Evolutionary conservation across 2,797 vertebrate species (phyloP), one percentile per base, ranked within the genome.

Genomic region (Sebastes ruberrimus): DNA sequence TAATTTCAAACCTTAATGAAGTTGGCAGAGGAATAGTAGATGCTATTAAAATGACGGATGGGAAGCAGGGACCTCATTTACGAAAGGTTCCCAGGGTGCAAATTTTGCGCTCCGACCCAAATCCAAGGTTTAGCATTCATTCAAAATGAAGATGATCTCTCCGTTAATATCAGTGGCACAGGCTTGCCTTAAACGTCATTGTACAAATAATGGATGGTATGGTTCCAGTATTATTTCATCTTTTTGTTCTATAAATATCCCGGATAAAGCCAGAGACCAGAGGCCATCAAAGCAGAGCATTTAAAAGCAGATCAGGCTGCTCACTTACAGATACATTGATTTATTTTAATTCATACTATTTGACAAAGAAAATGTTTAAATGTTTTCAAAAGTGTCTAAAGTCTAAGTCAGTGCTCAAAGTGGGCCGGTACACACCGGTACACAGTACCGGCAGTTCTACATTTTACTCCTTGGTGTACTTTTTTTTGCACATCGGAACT

Each of bases 31-130:
- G 72, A 88, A 88, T 25, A 82, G 73, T 72, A 65, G 77, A 87
- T 82, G 85, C 81, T 85, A 84, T 90, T 90, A 90, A 92, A 90
- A 91, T 90, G 90, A 92, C 63, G 66, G 73, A 91, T 89, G 83
- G 83, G 89, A 89, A 79, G 86, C 78, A 18, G 86, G 78, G 81
- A 89, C 83, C 87, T 91, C 73, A 89, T 88, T 88, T 90, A 72
- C 63, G 38, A 82, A 82, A 81, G 80, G 86, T 87, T 92, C 81
- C 81, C 80, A 72, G 28, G 84, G 81, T 67, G 81, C 60, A 76
- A 42, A 84, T 77, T 77, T 85, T 66, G 81, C 73, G 56, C 81
- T 86, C 60, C 55, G 60, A 80, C 71, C 66, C 77, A 52, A 84
- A 83, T 84, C 78, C 60, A 56, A 25, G 66, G 59, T 71, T 64